These are phyloP conservation scores for Cromileptes altivelis DNA, from an alignment of 2,113 vertebrate genomes.

Conservation along the genomic window DNA sequence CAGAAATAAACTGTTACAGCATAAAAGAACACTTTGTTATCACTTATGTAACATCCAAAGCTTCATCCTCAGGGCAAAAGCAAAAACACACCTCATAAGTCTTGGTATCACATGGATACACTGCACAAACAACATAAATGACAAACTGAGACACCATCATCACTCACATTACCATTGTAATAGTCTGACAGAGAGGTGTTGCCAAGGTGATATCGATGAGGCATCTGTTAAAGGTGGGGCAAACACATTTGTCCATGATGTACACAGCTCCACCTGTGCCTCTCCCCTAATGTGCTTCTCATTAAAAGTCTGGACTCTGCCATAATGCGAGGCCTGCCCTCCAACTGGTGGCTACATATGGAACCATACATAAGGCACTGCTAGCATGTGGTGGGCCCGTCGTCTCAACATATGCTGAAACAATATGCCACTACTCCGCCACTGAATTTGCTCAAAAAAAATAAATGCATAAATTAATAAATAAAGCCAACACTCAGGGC, in stretches of 20 bases:
- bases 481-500: background rate
- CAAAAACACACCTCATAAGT: background rate
- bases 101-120: too few species aligned
- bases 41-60: background rate
- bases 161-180: background rate
- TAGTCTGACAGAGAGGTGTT: too few species aligned
- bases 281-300: background rate
- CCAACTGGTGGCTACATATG: conserved; percentile 62
- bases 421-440: conserved; percentile 46
- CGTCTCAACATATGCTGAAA: conserved; percentile 59
- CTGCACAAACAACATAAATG: background rate
- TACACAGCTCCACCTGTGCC: conserved; percentile 9
- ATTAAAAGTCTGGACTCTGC: conserved; percentile 5
- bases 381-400: conserved; percentile 46
- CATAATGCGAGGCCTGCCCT: conserved; percentile 22
- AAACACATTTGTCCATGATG: background rate
- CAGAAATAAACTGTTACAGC: background rate
- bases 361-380: conserved; percentile 20
- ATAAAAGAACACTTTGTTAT: background rate
- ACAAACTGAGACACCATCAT: background rate
- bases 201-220: background rate
- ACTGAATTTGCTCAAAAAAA: background rate
- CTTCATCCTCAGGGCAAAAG: background rate
- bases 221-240: background rate
- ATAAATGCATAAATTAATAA: too few species aligned